Evolutionary conservation across 2,113 vertebrate species (phyloP).

Genomic region (Seriola aureovittata): DNA sequence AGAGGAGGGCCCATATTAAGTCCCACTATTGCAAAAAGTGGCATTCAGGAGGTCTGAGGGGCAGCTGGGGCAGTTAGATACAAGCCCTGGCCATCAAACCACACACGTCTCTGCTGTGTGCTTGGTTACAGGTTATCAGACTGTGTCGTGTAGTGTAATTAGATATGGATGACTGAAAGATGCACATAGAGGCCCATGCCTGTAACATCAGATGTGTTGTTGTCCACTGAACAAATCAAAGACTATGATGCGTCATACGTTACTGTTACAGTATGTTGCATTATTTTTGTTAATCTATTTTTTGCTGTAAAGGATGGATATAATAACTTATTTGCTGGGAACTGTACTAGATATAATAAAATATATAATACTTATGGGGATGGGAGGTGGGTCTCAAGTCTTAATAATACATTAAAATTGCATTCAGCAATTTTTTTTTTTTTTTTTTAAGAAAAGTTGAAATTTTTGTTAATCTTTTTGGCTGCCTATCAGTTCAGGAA

Average conservation of each 20-base stretch:
- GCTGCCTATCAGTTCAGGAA: slow-evolving; percentile 78
- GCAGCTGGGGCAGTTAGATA: neutral
- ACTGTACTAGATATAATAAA: slow-evolving; percentile 75
- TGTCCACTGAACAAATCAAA: slow-evolving; percentile 70
- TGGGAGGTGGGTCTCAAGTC: slow-evolving; percentile 82
- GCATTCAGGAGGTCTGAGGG: slow-evolving; percentile 66
- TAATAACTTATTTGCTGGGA: slow-evolving; percentile 80
- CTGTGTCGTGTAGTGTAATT: slow-evolving; percentile 36
- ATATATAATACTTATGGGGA: slow-evolving; percentile 71
- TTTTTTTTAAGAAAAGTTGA: slow-evolving; percentile 54
- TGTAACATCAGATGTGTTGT: slow-evolving; percentile 70
- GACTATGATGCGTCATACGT: slow-evolving; percentile 62
- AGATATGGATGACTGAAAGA: slow-evolving; percentile 82
- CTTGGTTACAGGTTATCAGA: slow-evolving; percentile 32
- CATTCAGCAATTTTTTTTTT: slow-evolving; percentile 74
- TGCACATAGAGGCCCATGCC: slow-evolving; percentile 62
- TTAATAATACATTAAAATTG: slow-evolving; percentile 82
- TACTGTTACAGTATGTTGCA: slow-evolving; percentile 72
- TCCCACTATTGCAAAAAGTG: slow-evolving; percentile 87
- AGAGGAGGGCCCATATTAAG: slow-evolving; percentile 80
- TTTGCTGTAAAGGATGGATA: slow-evolving; percentile 80
- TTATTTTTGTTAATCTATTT: slow-evolving; percentile 78
- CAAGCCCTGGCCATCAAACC: slow-evolving; percentile 18
- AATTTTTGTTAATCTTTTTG: slow-evolving; percentile 64
- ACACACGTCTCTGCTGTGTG: slow-evolving; percentile 38